Conservation (phyloP, 1,140 invertebrate species). For the Myzus persicae region DNA sequence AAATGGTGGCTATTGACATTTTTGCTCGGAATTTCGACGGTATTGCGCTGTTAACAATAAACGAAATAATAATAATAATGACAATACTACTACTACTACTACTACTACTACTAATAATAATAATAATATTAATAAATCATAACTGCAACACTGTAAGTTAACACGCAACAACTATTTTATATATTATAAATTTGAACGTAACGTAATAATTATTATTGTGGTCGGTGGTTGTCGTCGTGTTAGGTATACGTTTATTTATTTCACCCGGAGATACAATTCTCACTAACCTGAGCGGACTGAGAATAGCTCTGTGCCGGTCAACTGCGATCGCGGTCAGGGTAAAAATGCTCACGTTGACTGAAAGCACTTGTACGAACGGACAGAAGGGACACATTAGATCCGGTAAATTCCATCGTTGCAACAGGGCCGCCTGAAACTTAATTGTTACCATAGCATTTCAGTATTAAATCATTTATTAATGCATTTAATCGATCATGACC, state of each 20-base stretch:
- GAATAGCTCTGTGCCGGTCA: constrained; percentile 65
- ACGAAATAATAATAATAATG: not conserved
- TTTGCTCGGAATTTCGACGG: constrained; percentile 75
- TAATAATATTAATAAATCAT: not conserved
- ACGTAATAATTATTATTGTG: not conserved
- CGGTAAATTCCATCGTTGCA: constrained; percentile 70
- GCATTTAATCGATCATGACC: not conserved
- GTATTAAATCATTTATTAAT: not conserved
- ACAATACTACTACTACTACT: not conserved
- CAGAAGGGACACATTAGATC: constrained; percentile 69
- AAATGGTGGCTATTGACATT: constrained; percentile 75
- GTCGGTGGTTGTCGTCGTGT: not conserved
- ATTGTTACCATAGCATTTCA: not conserved
- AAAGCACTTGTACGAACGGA: constrained; percentile 69
- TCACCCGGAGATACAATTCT: not conserved
- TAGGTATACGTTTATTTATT: not conserved
- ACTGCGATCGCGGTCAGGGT: constrained; percentile 69
- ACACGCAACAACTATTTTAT: not conserved
- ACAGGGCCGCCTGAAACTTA: constrained; percentile 69
- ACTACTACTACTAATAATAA: not conserved
- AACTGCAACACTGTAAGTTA: not conserved
- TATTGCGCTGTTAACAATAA: constrained; percentile 68
- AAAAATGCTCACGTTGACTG: constrained; percentile 70
- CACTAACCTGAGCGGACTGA: constrained; percentile 62
- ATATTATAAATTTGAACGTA: not conserved